Percentiles rank a stretch among this genome's conserved stretches.
These are phyloP conservation scores for Phataginus tricuspis DNA, from an alignment of 2,797 vertebrate genomes.

Conservation along the genomic window DNA sequence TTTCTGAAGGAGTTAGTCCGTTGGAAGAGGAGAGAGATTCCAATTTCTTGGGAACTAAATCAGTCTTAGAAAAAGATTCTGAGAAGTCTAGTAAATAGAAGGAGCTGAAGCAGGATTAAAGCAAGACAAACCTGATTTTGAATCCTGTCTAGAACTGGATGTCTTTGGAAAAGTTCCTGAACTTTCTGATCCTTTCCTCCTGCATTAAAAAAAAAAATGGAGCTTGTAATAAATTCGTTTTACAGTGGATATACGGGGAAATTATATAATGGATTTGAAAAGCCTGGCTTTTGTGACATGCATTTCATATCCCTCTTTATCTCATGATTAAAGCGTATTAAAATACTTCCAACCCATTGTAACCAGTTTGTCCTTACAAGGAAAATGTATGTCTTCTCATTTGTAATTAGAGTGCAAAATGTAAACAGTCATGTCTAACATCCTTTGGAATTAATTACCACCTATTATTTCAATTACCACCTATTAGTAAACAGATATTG, in stretches of 20 bases:
- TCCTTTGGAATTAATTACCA: background rate
- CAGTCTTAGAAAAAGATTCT: background rate
- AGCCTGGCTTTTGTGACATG: background rate
- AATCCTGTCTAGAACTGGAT: background rate
- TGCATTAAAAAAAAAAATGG: background rate
- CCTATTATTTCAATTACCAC: background rate
- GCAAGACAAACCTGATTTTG: background rate
- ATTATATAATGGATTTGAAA: background rate
- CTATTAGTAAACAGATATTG: background rate
- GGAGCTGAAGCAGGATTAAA: background rate
- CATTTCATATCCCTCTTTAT: background rate
- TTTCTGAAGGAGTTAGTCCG: background rate
- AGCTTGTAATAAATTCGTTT: background rate
- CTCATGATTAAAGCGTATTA: background rate
- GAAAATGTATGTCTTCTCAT: background rate
- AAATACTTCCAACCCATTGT: background rate
- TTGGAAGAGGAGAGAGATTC: background rate
- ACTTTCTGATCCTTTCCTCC: background rate
- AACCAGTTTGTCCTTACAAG: background rate
- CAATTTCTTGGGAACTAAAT: conserved; percentile 30
- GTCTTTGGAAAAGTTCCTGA: background rate
- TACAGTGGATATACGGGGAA: background rate
- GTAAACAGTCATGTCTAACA: background rate
- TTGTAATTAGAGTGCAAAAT: background rate
- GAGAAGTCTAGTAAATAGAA: background rate